Percentiles rank a stretch among this genome's conserved stretches.
Conservation (phyloP, 1,140 invertebrate genomes). For the Drosophila subobscura region DNA sequence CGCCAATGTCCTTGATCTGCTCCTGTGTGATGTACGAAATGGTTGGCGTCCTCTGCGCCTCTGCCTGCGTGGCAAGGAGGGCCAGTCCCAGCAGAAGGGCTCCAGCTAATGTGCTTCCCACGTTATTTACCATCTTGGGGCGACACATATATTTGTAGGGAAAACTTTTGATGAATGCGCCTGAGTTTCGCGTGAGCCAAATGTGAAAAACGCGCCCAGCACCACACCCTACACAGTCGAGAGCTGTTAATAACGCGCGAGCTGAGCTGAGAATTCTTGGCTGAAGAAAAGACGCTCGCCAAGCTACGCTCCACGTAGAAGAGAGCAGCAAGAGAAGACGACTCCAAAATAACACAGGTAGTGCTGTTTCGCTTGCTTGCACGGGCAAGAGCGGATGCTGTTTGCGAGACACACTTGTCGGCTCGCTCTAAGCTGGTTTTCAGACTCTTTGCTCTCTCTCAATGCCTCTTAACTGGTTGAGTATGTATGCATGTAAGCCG, state of each 20-base stretch:
- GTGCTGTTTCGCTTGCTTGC: constrained; percentile 61
- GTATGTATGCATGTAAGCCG: constrained; percentile 44
- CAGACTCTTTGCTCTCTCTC: constrained; percentile 34
- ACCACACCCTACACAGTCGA: constrained; percentile 64
- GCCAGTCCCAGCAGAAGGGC: constrained; percentile 35
- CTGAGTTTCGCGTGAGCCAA: constrained; percentile 19
- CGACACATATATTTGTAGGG: constrained; percentile 44
- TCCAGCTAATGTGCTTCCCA: constrained; percentile 29
- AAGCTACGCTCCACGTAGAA: constrained; percentile 36
- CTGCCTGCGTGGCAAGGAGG: constrained; percentile 46
- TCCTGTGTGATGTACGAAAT: constrained; percentile 96
- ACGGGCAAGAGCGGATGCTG: constrained; percentile 66
- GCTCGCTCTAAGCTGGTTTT: constrained; percentile 77
- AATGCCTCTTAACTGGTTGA: constrained; percentile 31
- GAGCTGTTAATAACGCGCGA: constrained; percentile 38
- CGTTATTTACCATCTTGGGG: constrained; percentile 22
- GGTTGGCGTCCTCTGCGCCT: constrained; percentile 91
- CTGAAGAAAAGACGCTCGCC: constrained; percentile 32
- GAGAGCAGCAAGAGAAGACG: constrained; percentile 26
- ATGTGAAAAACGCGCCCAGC: constrained; percentile 24
- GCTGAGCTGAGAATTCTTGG: constrained; percentile 32
- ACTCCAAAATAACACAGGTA: constrained; percentile 48
- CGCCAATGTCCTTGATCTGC: constrained; percentile 95
- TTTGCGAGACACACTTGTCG: constrained; percentile 54
- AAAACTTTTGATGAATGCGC: not conserved